A percentile compares a stretch with the other conserved stretches of the same genome.
Evolutionary conservation across 2,888 invertebrate species (phyloP).

Genomic region (Aporophyla nigra): DNA sequence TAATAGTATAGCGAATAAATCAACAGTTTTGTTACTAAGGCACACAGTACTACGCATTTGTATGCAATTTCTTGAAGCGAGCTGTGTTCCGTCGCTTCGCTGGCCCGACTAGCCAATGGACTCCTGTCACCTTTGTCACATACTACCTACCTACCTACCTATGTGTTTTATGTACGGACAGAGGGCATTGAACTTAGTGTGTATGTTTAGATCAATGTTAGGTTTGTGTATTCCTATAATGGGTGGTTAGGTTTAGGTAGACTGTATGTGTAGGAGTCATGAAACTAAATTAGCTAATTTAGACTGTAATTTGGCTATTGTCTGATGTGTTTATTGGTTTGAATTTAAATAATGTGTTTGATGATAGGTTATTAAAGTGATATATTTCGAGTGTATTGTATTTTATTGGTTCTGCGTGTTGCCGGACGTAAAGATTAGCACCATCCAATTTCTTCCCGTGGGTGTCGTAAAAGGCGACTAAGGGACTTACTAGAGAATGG

Average conservation of each 20-base stretch:
- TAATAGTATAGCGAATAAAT: too few species aligned
- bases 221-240: background rate
- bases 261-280: background rate
- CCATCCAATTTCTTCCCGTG: too few species aligned
- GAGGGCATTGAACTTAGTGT: conserved; percentile 32
- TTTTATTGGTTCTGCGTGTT: background rate
- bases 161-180: conserved; percentile 11
- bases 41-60: background rate
- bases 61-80: conserved; percentile 36
- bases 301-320: conserved; percentile 14
- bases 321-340: conserved; percentile 5
- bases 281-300: conserved; percentile 18
- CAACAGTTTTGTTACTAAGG: background rate
- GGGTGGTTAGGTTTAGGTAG: background rate
- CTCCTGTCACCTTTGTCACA: conserved; percentile 34
- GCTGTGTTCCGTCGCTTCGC: conserved; percentile 9
- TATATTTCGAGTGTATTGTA: background rate
- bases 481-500: too few species aligned
- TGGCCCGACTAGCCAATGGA: conserved; percentile 23
- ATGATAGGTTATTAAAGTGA: background rate
- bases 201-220: conserved; percentile 28
- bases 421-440: too few species aligned
- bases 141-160: too few species aligned
- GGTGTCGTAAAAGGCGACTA: too few species aligned
- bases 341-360: conserved; percentile 11